A percentile compares a stretch with the other conserved stretches of the same genome.
These are phyloP conservation scores for Aphodius sticticus DNA, from an alignment of 2,888 invertebrate species.

Conservation along the genomic window DNA sequence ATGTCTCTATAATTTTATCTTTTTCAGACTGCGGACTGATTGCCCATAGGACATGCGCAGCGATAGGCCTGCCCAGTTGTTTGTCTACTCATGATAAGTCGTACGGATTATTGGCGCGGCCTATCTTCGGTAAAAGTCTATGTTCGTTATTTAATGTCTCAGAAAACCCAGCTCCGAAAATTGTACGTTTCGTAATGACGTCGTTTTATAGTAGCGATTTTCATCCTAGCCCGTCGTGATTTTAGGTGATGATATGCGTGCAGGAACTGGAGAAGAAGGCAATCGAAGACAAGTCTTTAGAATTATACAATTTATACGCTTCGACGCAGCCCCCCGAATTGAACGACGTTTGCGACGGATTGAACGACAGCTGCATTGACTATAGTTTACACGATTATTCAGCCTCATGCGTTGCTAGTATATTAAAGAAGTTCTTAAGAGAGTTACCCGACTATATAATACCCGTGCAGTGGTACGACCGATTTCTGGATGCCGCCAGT, in stretches of 20 bases:
- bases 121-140: conserved; percentile 70
- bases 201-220: not conserved
- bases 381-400: conserved; percentile 62
- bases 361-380: conserved; percentile 58
- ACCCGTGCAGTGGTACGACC: conserved; percentile 76
- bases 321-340: conserved; percentile 69
- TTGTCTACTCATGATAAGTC: conserved; percentile 55
- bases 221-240: not conserved
- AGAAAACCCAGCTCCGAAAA: conserved; percentile 66
- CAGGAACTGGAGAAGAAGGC: conserved; percentile 70
- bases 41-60: conserved; percentile 74
- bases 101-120: conserved; percentile 48
- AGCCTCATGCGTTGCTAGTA: conserved; percentile 66
- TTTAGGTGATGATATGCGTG: conserved; percentile 63
- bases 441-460: conserved; percentile 80
- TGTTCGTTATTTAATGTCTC: conserved; percentile 68
- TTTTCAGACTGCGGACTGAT: conserved; percentile 72
- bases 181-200: conserved; percentile 55
- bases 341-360: conserved; percentile 64
- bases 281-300: conserved; percentile 60
- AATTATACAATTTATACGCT: conserved; percentile 74
- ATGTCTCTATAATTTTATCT: not conserved
- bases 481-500: conserved; percentile 68
- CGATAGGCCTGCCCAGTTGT: conserved; percentile 69
- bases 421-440: conserved; percentile 75